phyloP scores from a whole-genome alignment of 1,140 invertebrate species.

The Trichonephila clavipes region DNA sequence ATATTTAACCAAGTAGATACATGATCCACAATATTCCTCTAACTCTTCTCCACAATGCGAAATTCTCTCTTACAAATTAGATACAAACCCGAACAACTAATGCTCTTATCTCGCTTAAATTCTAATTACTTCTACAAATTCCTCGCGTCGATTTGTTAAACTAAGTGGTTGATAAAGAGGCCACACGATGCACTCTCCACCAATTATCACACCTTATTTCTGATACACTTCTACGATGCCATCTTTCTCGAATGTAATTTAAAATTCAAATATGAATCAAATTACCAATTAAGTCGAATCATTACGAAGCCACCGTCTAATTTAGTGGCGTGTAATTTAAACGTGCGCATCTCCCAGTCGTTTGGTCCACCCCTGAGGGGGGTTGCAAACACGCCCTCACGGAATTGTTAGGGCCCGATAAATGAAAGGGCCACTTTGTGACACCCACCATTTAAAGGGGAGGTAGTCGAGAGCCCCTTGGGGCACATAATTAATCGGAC shows the following conservation, averaged over 20 bases:
- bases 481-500: conserved; percentile 72
- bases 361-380: neutral
- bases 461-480: conserved; percentile 5
- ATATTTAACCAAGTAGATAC: too few species aligned
- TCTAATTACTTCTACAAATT: conserved; percentile 7
- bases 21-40: too few species aligned
- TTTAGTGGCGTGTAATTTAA: conserved; percentile 24
- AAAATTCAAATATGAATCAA: conserved; percentile 52
- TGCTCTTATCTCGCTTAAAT: neutral
- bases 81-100: neutral
- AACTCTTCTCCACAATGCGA: too few species aligned
- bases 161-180: conserved; percentile 30
- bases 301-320: neutral
- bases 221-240: neutral
- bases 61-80: too few species aligned
- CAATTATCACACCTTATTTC: conserved; percentile 8
- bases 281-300: conserved; percentile 35
- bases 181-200: neutral
- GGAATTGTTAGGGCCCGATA: conserved; percentile 6
- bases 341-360: neutral
- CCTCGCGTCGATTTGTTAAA: neutral
- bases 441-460: conserved; percentile 1
- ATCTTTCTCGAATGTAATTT: neutral
- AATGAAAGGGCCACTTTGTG: conserved; percentile 38
- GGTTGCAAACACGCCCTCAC: neutral